These are phyloP conservation scores for Zaprionus ornatus DNA, from an alignment of 1,140 invertebrate genomes.

Conservation along the genomic window DNA sequence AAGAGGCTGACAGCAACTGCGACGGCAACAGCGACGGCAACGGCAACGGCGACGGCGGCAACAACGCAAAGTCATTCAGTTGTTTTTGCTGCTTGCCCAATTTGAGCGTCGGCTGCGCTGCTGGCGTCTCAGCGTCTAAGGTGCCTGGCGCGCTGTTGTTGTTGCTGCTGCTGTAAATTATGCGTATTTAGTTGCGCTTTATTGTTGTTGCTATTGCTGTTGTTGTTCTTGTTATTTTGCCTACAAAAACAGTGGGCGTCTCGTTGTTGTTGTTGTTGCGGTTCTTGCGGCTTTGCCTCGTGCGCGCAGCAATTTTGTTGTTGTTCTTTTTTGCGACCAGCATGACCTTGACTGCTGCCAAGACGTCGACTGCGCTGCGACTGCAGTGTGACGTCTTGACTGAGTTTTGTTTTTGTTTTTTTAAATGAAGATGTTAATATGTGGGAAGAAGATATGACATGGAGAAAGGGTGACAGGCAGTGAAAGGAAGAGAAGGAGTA, in stretches of 20 bases:
- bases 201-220: constrained; percentile 19
- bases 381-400: constrained; percentile 3
- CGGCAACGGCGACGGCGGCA: constrained; percentile 11
- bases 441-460: not conserved
- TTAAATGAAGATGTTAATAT: not conserved
- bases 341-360: constrained; percentile 54
- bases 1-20: constrained; percentile 64
- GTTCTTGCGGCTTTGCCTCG: not conserved
- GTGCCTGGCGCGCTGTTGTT: constrained; percentile 32
- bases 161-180: constrained; percentile 63
- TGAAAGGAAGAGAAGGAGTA: not conserved
- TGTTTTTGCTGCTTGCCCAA: constrained; percentile 30
- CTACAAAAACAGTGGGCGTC: constrained; percentile 75
- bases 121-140: constrained; percentile 48
- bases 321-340: constrained; percentile 14
- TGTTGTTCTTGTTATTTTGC: constrained; percentile 69
- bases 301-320: not conserved
- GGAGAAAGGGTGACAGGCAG: not conserved
- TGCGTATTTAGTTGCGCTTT: constrained; percentile 55
- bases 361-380: not conserved
- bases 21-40: constrained; percentile 6
- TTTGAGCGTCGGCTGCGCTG: not conserved
- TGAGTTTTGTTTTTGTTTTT: constrained; percentile 1
- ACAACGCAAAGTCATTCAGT: constrained; percentile 72
- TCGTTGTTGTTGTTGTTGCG: constrained; percentile 17